A percentile compares a stretch with the other conserved stretches of the same genome.
Evolutionary conservation across 2,888 invertebrate species (phyloP).

Genomic region (Oasisia sp.): DNA sequence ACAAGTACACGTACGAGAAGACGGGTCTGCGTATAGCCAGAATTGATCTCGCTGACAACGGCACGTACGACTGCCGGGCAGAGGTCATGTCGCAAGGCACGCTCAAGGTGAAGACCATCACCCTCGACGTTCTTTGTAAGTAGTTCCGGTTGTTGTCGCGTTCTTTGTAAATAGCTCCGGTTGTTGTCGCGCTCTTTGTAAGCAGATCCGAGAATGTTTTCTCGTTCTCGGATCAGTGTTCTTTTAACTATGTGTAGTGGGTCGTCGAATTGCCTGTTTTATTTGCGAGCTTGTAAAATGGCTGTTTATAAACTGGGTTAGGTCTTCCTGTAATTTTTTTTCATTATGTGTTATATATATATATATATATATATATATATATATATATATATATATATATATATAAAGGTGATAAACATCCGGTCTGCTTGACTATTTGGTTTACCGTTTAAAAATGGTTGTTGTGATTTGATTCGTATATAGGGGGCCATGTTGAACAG

Average conservation of each 20-base stretch:
- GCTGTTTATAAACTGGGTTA: neutral
- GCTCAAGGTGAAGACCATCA: slow-evolving; percentile 20
- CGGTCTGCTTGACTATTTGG: neutral
- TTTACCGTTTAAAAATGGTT: no score
- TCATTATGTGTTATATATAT: neutral
- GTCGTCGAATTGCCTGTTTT: slow-evolving; percentile 24
- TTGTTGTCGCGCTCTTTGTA: neutral
- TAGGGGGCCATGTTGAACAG: no score
- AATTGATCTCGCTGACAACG: slow-evolving; percentile 17
- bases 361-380: neutral
- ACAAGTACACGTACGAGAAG: slow-evolving; percentile 18
- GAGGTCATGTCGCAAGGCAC: slow-evolving; percentile 20
- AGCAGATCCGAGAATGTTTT: neutral
- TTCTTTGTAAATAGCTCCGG: slow-evolving; percentile 19
- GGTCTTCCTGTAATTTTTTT: neutral
- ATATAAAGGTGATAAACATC: no score
- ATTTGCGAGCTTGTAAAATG: neutral
- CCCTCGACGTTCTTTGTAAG: slow-evolving; percentile 25
- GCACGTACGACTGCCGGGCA: slow-evolving; percentile 26
- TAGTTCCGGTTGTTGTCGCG: neutral
- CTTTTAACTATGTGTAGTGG: slow-evolving; percentile 13
- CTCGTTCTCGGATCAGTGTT: neutral
- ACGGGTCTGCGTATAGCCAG: slow-evolving; percentile 17
- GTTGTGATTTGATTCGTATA: no score
- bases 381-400: neutral